These are phyloP conservation scores for Zootermopsis nevadensis DNA, from an alignment of 2,888 invertebrate genomes.

Conservation along the genomic window DNA sequence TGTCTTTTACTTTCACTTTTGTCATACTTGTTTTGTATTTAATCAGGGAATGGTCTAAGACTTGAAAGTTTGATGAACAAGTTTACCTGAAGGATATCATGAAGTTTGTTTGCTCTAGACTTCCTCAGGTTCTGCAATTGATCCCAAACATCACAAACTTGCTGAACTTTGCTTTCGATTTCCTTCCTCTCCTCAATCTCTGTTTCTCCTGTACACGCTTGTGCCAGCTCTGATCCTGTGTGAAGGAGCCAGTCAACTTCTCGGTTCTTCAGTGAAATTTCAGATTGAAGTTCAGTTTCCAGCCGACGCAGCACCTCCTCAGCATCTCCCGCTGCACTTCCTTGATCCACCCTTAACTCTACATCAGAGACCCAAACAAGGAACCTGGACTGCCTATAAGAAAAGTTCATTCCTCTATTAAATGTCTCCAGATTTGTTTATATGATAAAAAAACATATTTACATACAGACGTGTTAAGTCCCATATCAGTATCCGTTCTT, in stretches of 20 bases:
- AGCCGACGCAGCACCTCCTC: constrained; percentile 76
- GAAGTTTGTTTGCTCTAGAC: constrained; percentile 76
- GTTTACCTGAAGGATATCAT: constrained; percentile 63
- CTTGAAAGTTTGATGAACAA: neutral
- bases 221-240: constrained; percentile 74
- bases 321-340: constrained; percentile 72
- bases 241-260: constrained; percentile 82
- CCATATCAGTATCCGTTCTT: too few species aligned
- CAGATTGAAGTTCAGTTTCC: constrained; percentile 80
- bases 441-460: too few species aligned
- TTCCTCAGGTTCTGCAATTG: constrained; percentile 74
- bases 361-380: constrained; percentile 77
- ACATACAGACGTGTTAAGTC: too few species aligned
- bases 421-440: too few species aligned
- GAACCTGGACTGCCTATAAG: constrained; percentile 71
- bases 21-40: neutral
- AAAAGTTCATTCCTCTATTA: neutral
- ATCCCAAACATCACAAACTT: constrained; percentile 76
- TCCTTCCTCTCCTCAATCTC: constrained; percentile 70
- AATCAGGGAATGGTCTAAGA: neutral
- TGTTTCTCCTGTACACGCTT: constrained; percentile 71
- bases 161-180: constrained; percentile 68
- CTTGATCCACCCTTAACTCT: constrained; percentile 73
- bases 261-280: constrained; percentile 79
- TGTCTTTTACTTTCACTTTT: neutral